phyloP scores from a whole-genome alignment of 30 jellyfish, hydroid and myxozoan species.

The Sanderia malayensis region DNA sequence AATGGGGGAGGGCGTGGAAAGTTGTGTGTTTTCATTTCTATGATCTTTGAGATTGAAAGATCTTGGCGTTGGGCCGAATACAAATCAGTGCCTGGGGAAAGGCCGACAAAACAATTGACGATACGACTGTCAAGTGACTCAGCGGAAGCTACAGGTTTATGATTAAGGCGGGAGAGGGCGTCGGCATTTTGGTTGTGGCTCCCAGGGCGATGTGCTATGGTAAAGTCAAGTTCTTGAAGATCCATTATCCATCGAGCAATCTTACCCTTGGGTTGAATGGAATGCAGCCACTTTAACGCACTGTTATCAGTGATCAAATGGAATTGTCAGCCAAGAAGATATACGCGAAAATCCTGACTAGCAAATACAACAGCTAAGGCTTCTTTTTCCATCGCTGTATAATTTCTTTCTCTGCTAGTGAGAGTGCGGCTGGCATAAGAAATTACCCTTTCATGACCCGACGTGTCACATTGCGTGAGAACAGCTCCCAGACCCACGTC shows the following conservation, averaged over 20 bases:
- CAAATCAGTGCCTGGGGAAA: slow-evolving; percentile 18
- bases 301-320: slow-evolving; percentile 27
- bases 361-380: slow-evolving; percentile 55
- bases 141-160: not conserved
- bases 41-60: slow-evolving; percentile 6
- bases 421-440: slow-evolving; percentile 45
- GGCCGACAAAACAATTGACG: no score
- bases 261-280: slow-evolving; percentile 44
- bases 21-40: slow-evolving; percentile 17
- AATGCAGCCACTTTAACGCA: slow-evolving; percentile 39
- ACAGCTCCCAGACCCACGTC: slow-evolving; percentile 39
- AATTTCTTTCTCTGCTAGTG: slow-evolving; percentile 13
- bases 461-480: slow-evolving; percentile 12
- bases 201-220: slow-evolving; percentile 31
- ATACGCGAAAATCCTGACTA: slow-evolving; percentile 22
- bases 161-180: slow-evolving; percentile 15
- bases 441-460: slow-evolving; percentile 28
- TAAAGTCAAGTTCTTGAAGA: slow-evolving; percentile 33
- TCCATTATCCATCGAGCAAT: slow-evolving; percentile 37
- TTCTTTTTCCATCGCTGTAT: slow-evolving; percentile 48
- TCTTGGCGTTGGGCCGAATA: slow-evolving; percentile 17
- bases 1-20: slow-evolving; percentile 14
- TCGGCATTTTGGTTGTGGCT: slow-evolving; percentile 33
- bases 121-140: not conserved
- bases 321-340: slow-evolving; percentile 32